Evolutionary conservation across 2,888 invertebrate species (phyloP).

Genomic region (Hemithea aestivaria): DNA sequence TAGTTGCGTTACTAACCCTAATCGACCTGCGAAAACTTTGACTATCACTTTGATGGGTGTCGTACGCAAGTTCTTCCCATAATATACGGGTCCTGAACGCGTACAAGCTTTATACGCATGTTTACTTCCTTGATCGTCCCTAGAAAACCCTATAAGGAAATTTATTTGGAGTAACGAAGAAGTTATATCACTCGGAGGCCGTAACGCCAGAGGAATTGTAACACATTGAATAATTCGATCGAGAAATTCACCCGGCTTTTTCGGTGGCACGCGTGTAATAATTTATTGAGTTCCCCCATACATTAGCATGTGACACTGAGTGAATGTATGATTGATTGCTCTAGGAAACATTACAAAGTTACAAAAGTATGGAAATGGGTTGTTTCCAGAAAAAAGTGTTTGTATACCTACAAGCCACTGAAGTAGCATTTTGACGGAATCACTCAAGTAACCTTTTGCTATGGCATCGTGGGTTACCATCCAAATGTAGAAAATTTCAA

Average conservation of each 20-base stretch:
- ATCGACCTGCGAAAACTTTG: slow-evolving; percentile 58
- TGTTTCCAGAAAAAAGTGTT: slow-evolving; percentile 16
- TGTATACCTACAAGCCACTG: slow-evolving; percentile 13
- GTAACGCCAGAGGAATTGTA: too few relatives aligned
- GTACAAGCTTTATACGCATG: slow-evolving; percentile 22
- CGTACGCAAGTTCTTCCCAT: slow-evolving; percentile 29
- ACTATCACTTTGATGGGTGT: slow-evolving; percentile 56
- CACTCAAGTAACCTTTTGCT: too few relatives aligned
- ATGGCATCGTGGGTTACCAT: too few relatives aligned
- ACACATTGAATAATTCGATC: slow-evolving; percentile 7
- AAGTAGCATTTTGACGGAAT: slow-evolving; percentile 2
- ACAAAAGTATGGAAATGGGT: slow-evolving; percentile 19
- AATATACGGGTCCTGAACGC: slow-evolving; percentile 7
- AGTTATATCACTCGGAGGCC: too few relatives aligned
- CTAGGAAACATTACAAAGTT: slow-evolving; percentile 18
- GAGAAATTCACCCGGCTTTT: slow-evolving; percentile 13
- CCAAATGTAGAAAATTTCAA: too few relatives aligned
- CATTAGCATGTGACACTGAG: slow-evolving; percentile 20
- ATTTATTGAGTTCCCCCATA: slow-evolving; percentile 21
- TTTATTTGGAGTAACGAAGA: too few relatives aligned
- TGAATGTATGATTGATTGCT: slow-evolving; percentile 23
- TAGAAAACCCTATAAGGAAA: background rate
- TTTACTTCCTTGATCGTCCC: slow-evolving; percentile 17
- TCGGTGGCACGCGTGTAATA: slow-evolving; percentile 14
- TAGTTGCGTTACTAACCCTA: slow-evolving; percentile 64